Evolutionary conservation across 2,797 vertebrate species (phyloP).

Genomic region (Gadopsis marmoratus): DNA sequence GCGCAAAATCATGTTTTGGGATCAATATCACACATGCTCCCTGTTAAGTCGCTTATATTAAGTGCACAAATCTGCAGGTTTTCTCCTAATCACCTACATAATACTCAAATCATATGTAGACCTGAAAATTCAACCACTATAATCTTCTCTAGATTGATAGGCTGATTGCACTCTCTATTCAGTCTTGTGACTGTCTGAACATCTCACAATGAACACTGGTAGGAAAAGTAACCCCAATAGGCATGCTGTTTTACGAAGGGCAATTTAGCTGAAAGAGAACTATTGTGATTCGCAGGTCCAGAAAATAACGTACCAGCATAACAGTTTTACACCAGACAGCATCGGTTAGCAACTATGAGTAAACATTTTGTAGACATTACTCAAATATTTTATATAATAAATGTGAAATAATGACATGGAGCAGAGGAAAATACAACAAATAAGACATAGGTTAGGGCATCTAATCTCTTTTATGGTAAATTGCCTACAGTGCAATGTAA

Average conservation of each 20-base stretch:
- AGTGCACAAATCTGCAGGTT: not conserved
- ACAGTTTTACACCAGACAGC: not conserved
- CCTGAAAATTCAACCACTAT: not conserved
- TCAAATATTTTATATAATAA: not conserved
- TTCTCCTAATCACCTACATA: not conserved
- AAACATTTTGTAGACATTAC: not conserved
- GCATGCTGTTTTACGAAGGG: conserved; percentile 12
- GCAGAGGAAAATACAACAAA: not conserved
- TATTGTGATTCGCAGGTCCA: conserved; percentile 27
- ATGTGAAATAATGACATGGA: not conserved
- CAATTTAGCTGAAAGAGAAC: conserved; percentile 38
- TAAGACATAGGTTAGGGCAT: not conserved
- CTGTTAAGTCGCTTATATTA: not conserved
- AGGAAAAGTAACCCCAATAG: conserved; percentile 38
- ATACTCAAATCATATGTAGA: conserved; percentile 14
- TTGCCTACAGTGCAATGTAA: not conserved
- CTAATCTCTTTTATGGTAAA: not conserved
- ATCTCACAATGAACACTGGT: conserved; percentile 51
- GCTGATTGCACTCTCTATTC: conserved; percentile 18
- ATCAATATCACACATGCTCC: not conserved
- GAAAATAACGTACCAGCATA: not conserved
- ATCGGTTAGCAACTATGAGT: not conserved
- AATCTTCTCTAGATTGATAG: conserved; percentile 9
- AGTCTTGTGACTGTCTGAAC: conserved; percentile 52
- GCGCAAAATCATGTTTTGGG: not conserved